Percentiles rank a stretch among this genome's conserved stretches.
phyloP scores from a whole-genome alignment of 2,113 vertebrate species.

The Nyctereutes procyonoides region DNA sequence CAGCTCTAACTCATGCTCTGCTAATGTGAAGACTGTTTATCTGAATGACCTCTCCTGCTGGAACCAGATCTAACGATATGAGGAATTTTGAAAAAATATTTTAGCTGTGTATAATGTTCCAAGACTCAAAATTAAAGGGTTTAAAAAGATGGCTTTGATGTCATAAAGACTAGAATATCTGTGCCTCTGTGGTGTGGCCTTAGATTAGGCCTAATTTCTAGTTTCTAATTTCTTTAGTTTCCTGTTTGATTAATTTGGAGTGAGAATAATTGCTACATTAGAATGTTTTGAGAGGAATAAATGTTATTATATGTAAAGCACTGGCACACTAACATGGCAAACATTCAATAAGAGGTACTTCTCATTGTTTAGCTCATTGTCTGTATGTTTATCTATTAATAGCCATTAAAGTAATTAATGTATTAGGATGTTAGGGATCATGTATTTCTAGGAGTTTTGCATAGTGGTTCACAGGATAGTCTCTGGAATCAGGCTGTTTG shows the following conservation, averaged over 20 bases:
- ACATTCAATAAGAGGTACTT: neutral
- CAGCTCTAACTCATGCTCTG: neutral
- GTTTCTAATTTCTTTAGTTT: neutral
- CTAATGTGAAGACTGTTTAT: neutral
- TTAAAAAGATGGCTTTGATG: neutral
- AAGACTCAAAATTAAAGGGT: neutral
- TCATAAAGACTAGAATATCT: neutral
- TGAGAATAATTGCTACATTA: neutral
- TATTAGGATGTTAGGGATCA: neutral
- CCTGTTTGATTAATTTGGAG: neutral
- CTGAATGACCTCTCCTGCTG: neutral
- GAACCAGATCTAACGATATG: neutral
- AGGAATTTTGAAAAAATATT: neutral
- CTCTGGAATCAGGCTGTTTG: neutral
- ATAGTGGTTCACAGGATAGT: neutral
- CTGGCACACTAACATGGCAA: neutral
- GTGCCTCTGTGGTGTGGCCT: neutral
- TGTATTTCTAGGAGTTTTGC: neutral
- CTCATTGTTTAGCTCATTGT: neutral
- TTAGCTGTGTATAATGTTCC: neutral
- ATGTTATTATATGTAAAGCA: neutral
- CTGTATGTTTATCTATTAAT: neutral
- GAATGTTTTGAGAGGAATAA: neutral
- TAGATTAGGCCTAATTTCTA: no score
- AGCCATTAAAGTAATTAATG: neutral